Percentiles rank a stretch among this genome's conserved stretches.
These are phyloP conservation scores for Penaeus chinensis DNA, from an alignment of 1,140 invertebrate species.

Conservation along the genomic window DNA sequence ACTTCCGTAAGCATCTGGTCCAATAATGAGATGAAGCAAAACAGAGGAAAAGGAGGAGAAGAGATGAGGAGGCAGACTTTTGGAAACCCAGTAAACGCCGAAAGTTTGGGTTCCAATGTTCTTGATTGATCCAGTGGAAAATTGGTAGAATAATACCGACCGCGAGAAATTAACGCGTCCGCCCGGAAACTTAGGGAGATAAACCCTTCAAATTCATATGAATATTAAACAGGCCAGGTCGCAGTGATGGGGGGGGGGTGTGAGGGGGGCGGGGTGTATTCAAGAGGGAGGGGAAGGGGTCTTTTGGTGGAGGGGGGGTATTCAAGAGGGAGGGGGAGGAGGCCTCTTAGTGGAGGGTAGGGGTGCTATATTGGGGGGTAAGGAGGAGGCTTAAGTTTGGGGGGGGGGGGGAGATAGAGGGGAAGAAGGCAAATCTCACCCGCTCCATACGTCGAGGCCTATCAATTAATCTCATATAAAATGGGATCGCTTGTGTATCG, in stretches of 20 bases:
- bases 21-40: neutral
- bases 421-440: too few relatives aligned
- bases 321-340: neutral
- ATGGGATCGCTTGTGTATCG: too few relatives aligned
- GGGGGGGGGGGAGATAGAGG: too few relatives aligned
- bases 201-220: slow-evolving; percentile 60
- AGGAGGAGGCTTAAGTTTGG: too few relatives aligned
- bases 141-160: slow-evolving; percentile 58
- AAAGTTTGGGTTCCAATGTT: slow-evolving; percentile 52
- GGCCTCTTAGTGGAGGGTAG: neutral
- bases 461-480: too few relatives aligned
- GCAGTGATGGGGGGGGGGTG: neutral
- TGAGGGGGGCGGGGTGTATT: neutral
- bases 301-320: neutral
- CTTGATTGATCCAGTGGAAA: slow-evolving; percentile 60
- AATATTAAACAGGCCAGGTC: slow-evolving; percentile 47
- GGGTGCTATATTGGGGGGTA: too few relatives aligned
- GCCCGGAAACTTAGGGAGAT: slow-evolving; percentile 48
- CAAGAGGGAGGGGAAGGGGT: neutral
- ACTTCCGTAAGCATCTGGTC: too few relatives aligned
- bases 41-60: neutral
- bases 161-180: slow-evolving; percentile 51
- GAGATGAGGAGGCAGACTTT: slow-evolving; percentile 8
- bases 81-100: slow-evolving; percentile 38
- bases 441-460: too few relatives aligned